Percentiles rank a stretch among this genome's conserved stretches.
Conservation (phyloP, 2,113 vertebrate species). For the Nesogale talazaci region DNA sequence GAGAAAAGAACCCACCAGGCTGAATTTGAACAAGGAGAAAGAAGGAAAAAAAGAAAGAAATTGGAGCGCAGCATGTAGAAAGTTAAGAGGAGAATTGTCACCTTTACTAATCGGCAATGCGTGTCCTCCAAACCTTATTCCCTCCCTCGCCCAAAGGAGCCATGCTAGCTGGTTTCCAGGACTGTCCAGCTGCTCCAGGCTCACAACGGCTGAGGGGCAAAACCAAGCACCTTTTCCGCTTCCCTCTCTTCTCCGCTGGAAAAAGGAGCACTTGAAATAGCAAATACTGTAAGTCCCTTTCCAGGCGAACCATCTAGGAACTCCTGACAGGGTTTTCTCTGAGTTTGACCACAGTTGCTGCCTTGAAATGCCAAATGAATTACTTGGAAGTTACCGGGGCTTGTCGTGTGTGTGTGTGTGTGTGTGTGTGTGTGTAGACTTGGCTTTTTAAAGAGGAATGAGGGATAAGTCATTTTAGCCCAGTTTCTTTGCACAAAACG, state of each 20-base stretch:
- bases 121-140: background rate
- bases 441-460: constrained; percentile 16
- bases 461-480: background rate
- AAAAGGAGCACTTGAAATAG: constrained; percentile 7
- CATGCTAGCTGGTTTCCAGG: background rate
- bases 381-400: background rate
- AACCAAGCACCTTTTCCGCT: background rate
- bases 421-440: too few species aligned
- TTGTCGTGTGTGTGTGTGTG: too few species aligned
- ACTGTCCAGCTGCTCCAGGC: rapidly evolving
- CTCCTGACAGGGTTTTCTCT: background rate
- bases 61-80: constrained; percentile 15
- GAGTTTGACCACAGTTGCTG: constrained; percentile 33
- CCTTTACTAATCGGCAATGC: constrained; percentile 41
- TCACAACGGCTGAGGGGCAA: background rate
- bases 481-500: background rate
- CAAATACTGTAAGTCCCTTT: constrained; percentile 4
- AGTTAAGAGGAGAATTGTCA: constrained; percentile 29
- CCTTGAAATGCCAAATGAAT: constrained; percentile 39
- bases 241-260: background rate
- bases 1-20: background rate
- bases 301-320: constrained; percentile 28
- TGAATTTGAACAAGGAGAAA: constrained; percentile 2
- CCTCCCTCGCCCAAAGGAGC: background rate
- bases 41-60: background rate